Conservation (phyloP, 2,888 invertebrate species). For the Steinernema carpocapsae region DNA sequence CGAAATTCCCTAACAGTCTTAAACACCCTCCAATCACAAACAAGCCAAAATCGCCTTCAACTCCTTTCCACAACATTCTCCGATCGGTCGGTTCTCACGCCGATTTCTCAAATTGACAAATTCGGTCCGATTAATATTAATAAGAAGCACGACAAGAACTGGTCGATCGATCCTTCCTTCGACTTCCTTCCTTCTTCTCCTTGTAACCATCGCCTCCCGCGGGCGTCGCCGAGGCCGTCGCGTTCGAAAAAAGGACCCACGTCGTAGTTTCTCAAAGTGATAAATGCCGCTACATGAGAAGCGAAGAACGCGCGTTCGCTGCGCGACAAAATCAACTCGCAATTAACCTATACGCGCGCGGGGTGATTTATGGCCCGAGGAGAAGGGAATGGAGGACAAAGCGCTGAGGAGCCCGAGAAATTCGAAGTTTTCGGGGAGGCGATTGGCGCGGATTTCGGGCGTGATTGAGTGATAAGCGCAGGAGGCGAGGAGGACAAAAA, state of each 20-base stretch:
- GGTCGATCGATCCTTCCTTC: neutral
- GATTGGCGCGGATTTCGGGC: neutral
- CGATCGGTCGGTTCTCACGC: neutral
- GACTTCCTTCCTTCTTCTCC: neutral
- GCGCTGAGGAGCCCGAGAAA: neutral
- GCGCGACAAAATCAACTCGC: conserved; percentile 30
- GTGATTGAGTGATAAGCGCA: conserved; percentile 18
- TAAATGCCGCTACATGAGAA: conserved; percentile 16
- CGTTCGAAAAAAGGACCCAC: conserved; percentile 6
- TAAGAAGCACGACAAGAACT: neutral
- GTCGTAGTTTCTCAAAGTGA: conserved; percentile 27
- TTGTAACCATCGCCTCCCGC: neutral
- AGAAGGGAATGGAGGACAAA: conserved; percentile 7
- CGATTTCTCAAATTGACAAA: neutral
- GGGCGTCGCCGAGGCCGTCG: neutral
- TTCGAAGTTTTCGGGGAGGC: neutral
- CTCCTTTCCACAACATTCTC: no score
- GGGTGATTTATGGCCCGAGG: conserved; percentile 15
- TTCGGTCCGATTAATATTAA: neutral
- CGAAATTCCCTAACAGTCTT: no score
- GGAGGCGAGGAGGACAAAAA: no score
- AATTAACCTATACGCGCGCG: conserved; percentile 27
- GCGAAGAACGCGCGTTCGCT: no score
- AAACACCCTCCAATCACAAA: no score
- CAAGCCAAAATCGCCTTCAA: no score